These are phyloP conservation scores for Neoseiulus cucumeris DNA, from an alignment of 1,140 invertebrate genomes.

Conservation along the genomic window DNA sequence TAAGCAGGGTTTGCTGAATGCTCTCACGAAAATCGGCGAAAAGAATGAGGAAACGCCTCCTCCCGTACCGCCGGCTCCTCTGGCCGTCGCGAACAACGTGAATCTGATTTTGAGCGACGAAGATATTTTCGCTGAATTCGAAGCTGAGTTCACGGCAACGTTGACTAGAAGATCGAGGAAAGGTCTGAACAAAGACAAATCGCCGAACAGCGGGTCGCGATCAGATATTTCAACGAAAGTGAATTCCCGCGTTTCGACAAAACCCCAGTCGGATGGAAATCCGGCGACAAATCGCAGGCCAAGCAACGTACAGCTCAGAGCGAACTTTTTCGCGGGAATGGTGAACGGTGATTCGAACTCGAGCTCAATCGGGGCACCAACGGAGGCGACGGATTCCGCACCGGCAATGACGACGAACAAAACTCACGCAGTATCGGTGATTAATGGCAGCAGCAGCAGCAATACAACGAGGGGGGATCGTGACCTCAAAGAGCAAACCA, in stretches of 20 bases:
- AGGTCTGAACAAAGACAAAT: background rate
- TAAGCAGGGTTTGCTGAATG: background rate
- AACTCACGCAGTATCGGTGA: background rate
- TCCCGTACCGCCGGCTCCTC: background rate
- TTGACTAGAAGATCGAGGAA: background rate
- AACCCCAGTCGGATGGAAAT: no score
- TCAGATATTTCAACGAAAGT: background rate
- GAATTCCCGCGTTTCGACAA: no score
- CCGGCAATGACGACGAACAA: background rate
- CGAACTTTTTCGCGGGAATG: background rate
- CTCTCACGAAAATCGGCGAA: background rate
- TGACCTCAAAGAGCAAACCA: background rate
- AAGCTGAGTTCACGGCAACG: background rate
- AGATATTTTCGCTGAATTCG: background rate
- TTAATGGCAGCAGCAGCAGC: background rate
- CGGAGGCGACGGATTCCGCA: background rate
- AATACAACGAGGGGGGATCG: background rate
- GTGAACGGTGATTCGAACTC: background rate
- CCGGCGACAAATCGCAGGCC: background rate
- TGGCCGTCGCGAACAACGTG: background rate
- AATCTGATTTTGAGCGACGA: background rate
- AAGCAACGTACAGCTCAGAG: no score
- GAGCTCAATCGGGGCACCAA: background rate
- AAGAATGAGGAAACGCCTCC: background rate
- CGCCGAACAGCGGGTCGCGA: background rate